Evolutionary conservation across 2,797 vertebrate genomes (phyloP), one percentile per base, ranked within the genome.

Genomic region (Phyllotis vaccarum): DNA sequence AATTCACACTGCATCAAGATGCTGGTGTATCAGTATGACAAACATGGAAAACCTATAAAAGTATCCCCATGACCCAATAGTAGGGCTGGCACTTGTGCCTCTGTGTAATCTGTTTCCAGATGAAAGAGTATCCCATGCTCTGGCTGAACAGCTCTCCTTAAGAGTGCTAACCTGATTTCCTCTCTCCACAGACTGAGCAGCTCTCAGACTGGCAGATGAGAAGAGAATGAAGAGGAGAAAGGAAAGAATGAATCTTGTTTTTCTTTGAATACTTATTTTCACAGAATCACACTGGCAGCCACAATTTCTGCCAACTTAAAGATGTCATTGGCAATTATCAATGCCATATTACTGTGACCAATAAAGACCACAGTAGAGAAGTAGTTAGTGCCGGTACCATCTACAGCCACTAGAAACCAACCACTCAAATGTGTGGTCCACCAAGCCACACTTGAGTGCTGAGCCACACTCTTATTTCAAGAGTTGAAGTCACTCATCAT

Each of bases 1-100:
- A 99, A 99, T 98, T 99, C 99, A 22, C 99, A 99, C 98, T 99
- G 99, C 98, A 99, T 99, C 98, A 99, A 99, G 98, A 99, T 99
- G 99, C 98, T 99, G 97, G 99, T 99, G 96, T 99, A 99, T 98
- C 99, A 99, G 98, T 99, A 99, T 1, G 99, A 99, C 98, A 99
- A 99, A 98, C 99, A 99, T 0, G 99, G 99, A 52, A 99, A 99
- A 94, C 99, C 99, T 97, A 98, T 99, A 97, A 99, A 99, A 95
- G 99, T 99, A 94, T 99, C 99, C 43, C 99, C 99, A 0, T 99
- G 99, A 99, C 83, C 93, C 31, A 12, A 0, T 2, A 14, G 0
- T 2, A 11, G 56, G n/a, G 27, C 9, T 46, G 94, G 86, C 83
- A 86, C 10, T 13, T 31, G 22, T 92, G 93, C 93, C 96, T 95